Base-by-base conservation (phyloP, 1,140 invertebrate genomes). In the Drosophila burlai region DNA sequence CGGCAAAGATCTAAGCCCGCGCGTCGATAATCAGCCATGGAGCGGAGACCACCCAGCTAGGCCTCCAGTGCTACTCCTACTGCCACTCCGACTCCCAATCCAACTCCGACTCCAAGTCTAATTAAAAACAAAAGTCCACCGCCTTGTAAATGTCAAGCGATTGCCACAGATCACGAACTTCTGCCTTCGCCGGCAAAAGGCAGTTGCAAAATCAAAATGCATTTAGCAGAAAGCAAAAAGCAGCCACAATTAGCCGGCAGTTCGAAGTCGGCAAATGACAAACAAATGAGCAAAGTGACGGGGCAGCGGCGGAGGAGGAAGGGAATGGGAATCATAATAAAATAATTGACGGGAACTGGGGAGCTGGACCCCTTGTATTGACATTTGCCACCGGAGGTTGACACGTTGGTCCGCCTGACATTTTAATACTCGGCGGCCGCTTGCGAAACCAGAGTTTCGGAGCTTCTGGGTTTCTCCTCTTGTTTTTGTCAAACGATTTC, bases 171-270 rank as follows among this genome's bases (percentile, higher is more conserved):
- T 87, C 84, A 87, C 84, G 84, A 87, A 81, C 81, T 64, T 77
- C 57, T 60, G 55, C 46, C 62, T 60, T 38, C 47, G 40, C 50
- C 31, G 45, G 60, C 65, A 57, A 57, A 16, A 57, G 54, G 62
- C 63, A 67, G 78, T 87, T 89, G 85, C 84, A 78, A 84, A 87
- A 87, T 87, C 84, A 87, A 87, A 87, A 84, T 90, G 85, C 84
- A 87, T 87, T 89, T 72, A 66, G 71, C 80, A 47, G 60, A 67
- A 81, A 87, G 76, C 67, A 77, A 80, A 84, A 67, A 66, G 45
- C 55, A 85, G 81, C 43, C 69, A 49, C 79, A 74, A 54, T 63
- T 72, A 74, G 68, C 43, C 46, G 42, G 31, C 46, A 57, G 60
- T 31, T 54, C 34, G 52, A 60, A 61, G 45, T 74, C 71, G 71